Evolutionary conservation across 2,888 invertebrate genomes (phyloP).

Genomic region (Tenthredo mesomela): DNA sequence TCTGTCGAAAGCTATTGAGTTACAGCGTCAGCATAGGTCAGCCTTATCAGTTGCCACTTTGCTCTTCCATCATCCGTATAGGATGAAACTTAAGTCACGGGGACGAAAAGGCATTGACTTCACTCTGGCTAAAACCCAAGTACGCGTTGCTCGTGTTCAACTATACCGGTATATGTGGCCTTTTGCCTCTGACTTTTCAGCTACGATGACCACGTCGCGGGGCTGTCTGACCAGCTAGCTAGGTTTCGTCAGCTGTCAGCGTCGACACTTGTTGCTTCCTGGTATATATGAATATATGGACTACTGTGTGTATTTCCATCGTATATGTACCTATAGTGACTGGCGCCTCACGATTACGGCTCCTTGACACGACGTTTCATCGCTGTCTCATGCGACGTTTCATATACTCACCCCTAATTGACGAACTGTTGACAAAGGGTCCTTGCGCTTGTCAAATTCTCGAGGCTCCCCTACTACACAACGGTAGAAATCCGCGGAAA

Average conservation of each 20-base stretch:
- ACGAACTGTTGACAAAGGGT: background rate
- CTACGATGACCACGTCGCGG: background rate
- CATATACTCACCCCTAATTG: background rate
- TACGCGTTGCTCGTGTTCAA: background rate
- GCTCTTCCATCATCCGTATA: background rate
- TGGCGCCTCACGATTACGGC: constrained; percentile 4
- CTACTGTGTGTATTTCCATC: background rate
- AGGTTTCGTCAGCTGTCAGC: constrained; percentile 27
- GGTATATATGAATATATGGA: background rate
- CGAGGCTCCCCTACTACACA: background rate
- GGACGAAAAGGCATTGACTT: background rate
- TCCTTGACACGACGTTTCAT: constrained; percentile 16
- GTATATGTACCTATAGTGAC: background rate
- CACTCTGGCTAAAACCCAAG: background rate
- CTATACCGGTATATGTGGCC: background rate
- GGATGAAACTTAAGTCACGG: background rate
- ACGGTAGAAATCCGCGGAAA: background rate
- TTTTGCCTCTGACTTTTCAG: background rate
- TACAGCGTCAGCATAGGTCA: background rate
- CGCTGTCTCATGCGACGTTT: background rate
- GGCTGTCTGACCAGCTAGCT: background rate
- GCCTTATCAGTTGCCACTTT: background rate
- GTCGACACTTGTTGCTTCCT: constrained; percentile 47
- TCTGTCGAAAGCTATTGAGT: constrained; percentile 15
- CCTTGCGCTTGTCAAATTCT: background rate